Evolutionary conservation across 2,113 vertebrate genomes (phyloP), one percentile per base, ranked within the genome.

Genomic region (Oryzias melastigma): DNA sequence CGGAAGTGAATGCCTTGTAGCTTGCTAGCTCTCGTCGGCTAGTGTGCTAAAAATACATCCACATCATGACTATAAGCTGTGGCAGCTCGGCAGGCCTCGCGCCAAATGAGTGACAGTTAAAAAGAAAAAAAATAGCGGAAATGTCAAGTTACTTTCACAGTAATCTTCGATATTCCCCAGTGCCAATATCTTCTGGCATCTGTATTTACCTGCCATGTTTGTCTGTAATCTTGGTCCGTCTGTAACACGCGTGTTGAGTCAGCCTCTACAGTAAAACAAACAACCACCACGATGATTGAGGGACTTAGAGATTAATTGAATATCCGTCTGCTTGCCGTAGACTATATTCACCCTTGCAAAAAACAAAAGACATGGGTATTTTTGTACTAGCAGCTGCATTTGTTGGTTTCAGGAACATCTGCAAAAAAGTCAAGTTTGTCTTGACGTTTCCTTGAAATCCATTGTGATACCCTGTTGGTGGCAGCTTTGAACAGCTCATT

Each of bases 141-240:
- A 92, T 93, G 92, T 89, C 85, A 74, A 77, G 89, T 91, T 91
- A 92, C 91, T 88, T 91, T 90, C 56, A 62, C 81, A 66, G 78
- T 76, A 75, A 77, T 84, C 78, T 79, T 91, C 87, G 74, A 91
- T 94, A 89, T 92, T 93, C 91, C 92, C 85, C 84, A 89, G 88
- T 94, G 93, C 93, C 92, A 92, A 88, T 69, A 85, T 91, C 89
- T 91, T 82, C 91, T 88, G 83, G 92, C 93, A 93, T 93, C 88
- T 85, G 84, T 80, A 89, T 91, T 89, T 86, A 82, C 80, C 83
- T 82, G 87, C 86, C 91, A 89, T 91, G 89, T 85, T 90, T 79
- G 85, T 89, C 84, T 83, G 77, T 89, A 59, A 76, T 77, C 83
- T 81, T 68, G 68, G 69, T 65, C 81, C 75, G 81, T 86, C 85